Evolutionary conservation across 2,888 invertebrate species (phyloP).

Genomic region (Microctonus aethiopoides): DNA sequence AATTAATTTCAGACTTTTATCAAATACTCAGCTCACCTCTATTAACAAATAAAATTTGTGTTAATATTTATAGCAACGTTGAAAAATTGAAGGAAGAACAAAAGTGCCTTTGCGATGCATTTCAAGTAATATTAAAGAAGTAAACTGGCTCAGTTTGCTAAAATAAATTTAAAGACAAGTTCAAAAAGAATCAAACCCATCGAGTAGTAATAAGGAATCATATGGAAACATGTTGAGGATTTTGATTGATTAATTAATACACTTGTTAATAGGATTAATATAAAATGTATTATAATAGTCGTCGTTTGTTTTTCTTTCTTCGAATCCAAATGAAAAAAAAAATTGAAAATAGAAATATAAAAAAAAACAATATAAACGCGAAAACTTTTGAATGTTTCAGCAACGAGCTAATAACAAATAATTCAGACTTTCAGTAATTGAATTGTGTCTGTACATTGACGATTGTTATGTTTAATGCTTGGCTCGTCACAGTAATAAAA

Average conservation of each 20-base stretch:
- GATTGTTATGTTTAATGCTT: not conserved
- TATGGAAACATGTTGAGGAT: conserved; percentile 9
- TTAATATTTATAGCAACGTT: conserved; percentile 48
- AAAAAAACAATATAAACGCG: conserved; percentile 44
- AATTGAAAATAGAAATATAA: not conserved
- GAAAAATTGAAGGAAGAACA: conserved; percentile 56
- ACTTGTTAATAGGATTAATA: conserved; percentile 61
- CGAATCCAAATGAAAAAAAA: conserved; percentile 47
- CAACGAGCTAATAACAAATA: conserved; percentile 52
- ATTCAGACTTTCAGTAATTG: conserved; percentile 20
- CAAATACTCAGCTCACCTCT: not conserved
- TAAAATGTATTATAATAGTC: conserved; percentile 65
- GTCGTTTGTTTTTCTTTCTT: conserved; percentile 43
- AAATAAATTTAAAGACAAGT: conserved; percentile 49
- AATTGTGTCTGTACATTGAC: conserved; percentile 31
- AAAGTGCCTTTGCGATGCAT: conserved; percentile 48
- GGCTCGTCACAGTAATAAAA: not conserved
- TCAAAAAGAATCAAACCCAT: conserved; percentile 44
- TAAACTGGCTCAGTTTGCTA: no score
- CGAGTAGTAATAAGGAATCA: not conserved
- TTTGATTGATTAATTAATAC: conserved; percentile 44
- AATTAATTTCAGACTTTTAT: not conserved
- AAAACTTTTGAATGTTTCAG: conserved; percentile 46
- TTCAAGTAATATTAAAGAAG: conserved; percentile 45
- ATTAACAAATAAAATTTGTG: conserved; percentile 3